Evolutionary conservation across 2,888 invertebrate species (phyloP).

Genomic region (Melanotus villosus): DNA sequence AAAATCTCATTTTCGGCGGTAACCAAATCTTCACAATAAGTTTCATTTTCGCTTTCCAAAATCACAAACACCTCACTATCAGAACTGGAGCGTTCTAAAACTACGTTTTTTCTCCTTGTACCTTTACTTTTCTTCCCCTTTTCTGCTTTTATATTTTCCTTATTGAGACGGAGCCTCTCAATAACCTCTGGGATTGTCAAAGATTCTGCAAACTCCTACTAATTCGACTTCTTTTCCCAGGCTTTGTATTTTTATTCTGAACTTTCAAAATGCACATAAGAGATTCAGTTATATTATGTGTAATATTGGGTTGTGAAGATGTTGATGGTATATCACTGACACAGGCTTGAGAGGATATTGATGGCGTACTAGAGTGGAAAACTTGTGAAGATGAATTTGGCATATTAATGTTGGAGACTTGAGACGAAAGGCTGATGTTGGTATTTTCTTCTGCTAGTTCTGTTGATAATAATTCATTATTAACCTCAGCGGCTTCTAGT

Average conservation of each 20-base stretch:
- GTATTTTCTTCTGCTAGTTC: no score
- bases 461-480: no score
- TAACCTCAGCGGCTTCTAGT: background rate
- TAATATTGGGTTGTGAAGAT: background rate
- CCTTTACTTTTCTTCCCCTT: background rate
- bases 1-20: no score
- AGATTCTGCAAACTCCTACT: conserved; percentile 8
- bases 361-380: no score
- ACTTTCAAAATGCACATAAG: background rate
- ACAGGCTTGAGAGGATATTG: no score
- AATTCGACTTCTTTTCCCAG: conserved; percentile 4
- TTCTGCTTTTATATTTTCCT: background rate
- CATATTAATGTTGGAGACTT: no score
- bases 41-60: conserved; percentile 10
- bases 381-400: no score
- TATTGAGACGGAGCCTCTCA: background rate
- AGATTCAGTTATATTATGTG: background rate
- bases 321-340: background rate
- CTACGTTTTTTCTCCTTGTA: background rate
- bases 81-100: conserved; percentile 11
- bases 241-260: background rate
- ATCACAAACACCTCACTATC: conserved; percentile 1
- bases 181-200: conserved; percentile 12
- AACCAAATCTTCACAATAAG: background rate
- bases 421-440: no score